Percentiles rank a stretch among this genome's conserved stretches.
Evolutionary conservation across 2,888 invertebrate genomes (phyloP).

Genomic region (Taenaris catops): DNA sequence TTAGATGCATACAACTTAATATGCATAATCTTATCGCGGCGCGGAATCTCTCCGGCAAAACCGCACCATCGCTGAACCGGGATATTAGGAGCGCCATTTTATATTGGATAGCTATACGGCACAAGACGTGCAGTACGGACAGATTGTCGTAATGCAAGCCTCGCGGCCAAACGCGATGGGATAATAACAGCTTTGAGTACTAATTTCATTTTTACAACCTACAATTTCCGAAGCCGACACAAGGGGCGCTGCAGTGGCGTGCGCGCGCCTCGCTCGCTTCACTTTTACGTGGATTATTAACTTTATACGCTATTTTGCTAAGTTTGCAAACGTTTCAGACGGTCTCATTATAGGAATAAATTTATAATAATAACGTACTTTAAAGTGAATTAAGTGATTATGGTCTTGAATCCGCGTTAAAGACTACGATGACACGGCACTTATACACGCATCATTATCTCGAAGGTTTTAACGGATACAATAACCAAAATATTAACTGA

Average conservation of each 20-base stretch:
- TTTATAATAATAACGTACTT: conserved; percentile 71
- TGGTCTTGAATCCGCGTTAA: conserved; percentile 63
- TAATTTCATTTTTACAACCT: conserved; percentile 81
- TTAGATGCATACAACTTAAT: conserved; percentile 75
- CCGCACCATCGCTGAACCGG: conserved; percentile 70
- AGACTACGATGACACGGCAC: conserved; percentile 64
- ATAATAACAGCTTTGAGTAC: conserved; percentile 79
- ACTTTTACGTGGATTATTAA: conserved; percentile 76
- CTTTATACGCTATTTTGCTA: conserved; percentile 77
- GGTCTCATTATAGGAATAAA: conserved; percentile 71
- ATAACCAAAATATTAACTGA: conserved; percentile 28
- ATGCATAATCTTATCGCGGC: conserved; percentile 78
- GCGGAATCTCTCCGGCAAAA: conserved; percentile 71
- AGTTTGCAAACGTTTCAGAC: conserved; percentile 73
- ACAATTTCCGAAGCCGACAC: conserved; percentile 79
- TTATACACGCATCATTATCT: conserved; percentile 54
- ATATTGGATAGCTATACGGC: conserved; percentile 79
- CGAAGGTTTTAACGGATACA: conserved; percentile 36
- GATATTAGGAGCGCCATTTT: conserved; percentile 80
- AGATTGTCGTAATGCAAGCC: conserved; percentile 80
- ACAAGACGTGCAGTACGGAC: conserved; percentile 80
- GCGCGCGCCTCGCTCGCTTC: conserved; percentile 62
- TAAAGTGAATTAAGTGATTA: conserved; percentile 75
- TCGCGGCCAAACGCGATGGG: conserved; percentile 78
- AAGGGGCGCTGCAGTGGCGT: conserved; percentile 77